Evolutionary conservation across 2,888 invertebrate species (phyloP), one percentile per base, ranked within the genome.

Genomic region (Subacronicta megacephala): DNA sequence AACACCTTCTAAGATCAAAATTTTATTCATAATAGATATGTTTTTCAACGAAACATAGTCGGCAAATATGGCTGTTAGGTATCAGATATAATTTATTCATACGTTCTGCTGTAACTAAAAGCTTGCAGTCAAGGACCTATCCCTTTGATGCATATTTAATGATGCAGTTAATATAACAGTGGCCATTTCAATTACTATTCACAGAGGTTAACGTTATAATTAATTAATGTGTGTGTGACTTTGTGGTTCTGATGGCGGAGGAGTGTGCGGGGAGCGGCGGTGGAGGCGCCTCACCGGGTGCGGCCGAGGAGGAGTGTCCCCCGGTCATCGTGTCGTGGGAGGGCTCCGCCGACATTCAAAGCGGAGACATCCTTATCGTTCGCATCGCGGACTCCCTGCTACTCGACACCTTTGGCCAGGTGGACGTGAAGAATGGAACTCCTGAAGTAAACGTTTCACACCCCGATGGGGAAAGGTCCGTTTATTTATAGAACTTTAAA

Each of bases 341-440:
- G 80, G 96, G 95, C 42, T 90, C 95, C 59, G 95, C 95, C 31
- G 96, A 96, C 87, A 96, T 96, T 72, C 96, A 96, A 87, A 96
- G 95, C 68, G 96, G 96, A 15, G 96, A 96, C 89, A 96, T 96
- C 73, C 95, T 96, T 73, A 95, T 96, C 83, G 96, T 96, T 42
- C 95, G 96, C 87, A 96, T 96, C 87, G 95, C 96, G 76, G 96
- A 96, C 87, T 92, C 95, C 51, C 88, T 95, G 77, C 91, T 96
- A 52, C 90, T 94, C 54, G 90, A 93, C 68, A 82, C 79, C 63
- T 78, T 83, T 62, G 78, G 75, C 46, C 81, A 78, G 42, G 52
- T 78, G 23, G 85, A 86, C 43, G 47, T 69, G 26, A 88, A 82
- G 72, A 91, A 90, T 72, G 70, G 66, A 67, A 85, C 87, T 62